Evolutionary conservation across 1,140 invertebrate genomes (phyloP).

Genomic region (Pollicipes pollicipes): DNA sequence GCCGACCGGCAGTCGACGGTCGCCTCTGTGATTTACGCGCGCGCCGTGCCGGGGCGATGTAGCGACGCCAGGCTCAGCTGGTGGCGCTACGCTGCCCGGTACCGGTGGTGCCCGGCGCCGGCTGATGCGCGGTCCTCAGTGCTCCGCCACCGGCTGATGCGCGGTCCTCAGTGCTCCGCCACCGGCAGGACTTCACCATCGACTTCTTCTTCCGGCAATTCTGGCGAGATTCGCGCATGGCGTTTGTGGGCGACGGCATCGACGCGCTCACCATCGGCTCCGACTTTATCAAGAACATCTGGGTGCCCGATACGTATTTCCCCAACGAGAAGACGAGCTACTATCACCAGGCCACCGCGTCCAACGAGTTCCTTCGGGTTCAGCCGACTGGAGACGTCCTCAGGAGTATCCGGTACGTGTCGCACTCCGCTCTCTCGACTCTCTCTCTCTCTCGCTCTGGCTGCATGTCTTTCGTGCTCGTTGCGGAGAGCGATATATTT

Average conservation of each 20-base stretch:
- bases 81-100: too few species aligned
- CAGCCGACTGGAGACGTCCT: constrained; percentile 85
- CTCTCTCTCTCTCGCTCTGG: too few species aligned
- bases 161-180: background rate
- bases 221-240: constrained; percentile 87
- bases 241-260: constrained; percentile 70
- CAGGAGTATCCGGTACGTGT: constrained; percentile 68
- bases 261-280: constrained; percentile 64
- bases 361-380: constrained; percentile 90
- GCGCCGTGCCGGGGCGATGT: too few species aligned
- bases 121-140: too few species aligned
- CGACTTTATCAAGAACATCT: constrained; percentile 92
- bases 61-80: too few species aligned
- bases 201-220: constrained; percentile 98
- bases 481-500: too few species aligned
- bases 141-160: too few species aligned
- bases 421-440: too few species aligned
- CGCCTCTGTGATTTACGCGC: too few species aligned
- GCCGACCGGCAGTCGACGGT: too few species aligned
- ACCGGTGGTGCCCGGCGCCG: too few species aligned
- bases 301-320: constrained; percentile 96
- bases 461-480: too few species aligned
- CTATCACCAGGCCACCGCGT: constrained; percentile 92
- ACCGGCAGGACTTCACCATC: constrained; percentile 81
- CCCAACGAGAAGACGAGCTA: constrained; percentile 95